Evolutionary conservation across 2,888 invertebrate species (phyloP), one percentile per base, ranked within the genome.

Genomic region (Amphipyra berbera): DNA sequence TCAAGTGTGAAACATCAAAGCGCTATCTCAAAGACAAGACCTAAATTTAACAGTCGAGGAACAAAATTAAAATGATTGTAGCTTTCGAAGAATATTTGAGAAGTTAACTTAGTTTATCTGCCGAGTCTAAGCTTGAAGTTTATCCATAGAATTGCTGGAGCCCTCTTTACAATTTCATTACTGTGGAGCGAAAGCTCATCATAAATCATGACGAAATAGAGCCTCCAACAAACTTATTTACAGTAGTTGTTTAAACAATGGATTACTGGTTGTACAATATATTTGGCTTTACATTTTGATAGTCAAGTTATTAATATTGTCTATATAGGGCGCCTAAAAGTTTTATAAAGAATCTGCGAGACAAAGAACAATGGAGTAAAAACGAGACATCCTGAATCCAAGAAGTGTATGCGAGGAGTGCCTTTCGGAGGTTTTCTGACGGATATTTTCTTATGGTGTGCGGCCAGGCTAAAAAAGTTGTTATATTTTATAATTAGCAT

Each of bases 181-280:
- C 56, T 50, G 55, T 15, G 44, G 49, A 53, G 49, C 47, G 35
- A 61, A 41, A 37, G 49, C 47, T 50, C 47, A 45, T 68, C 64
- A 59, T 84, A 84, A 87, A 84, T 86, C 84, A 83, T 74, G 68
- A 64, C 56, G 62, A 77, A 82, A 77, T 80, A 78, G 62, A 68
- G 58, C 72, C 61, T 68, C 57, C 30, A 49, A 70, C 60, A 48
- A 60, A 70, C 50, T 64, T 76, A 73, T 76, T 71, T 61, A 55
- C 60, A 58, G 65, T 66, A 63, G 58, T 76, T 68, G 52, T 50
- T 59, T 50, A 15, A 65, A 41, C 63, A 57, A 68, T 49, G 53
- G 68, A 49, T 59, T 56, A 49, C 54, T 65, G 40, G 44, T 49
- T 42, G 37, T 42, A 54, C 15, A 46, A 63, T 56, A 47, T 55